Conservation (phyloP, 2,797 vertebrate species). For the Halcyon leucocephala region DNA sequence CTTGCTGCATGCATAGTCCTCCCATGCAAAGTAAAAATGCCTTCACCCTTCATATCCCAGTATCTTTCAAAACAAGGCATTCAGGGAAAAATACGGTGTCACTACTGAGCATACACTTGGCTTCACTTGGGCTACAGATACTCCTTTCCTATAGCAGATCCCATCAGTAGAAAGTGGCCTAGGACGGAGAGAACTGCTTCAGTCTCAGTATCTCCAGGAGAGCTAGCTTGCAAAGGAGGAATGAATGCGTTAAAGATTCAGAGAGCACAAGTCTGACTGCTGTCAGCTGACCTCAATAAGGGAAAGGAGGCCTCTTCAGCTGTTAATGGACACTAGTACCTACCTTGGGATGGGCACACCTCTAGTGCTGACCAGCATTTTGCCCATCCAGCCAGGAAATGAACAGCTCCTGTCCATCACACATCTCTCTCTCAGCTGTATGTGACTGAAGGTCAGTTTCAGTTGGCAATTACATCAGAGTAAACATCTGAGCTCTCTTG, state of each 20-base stretch:
- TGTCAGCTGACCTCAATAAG: background rate
- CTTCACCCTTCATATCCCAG: background rate
- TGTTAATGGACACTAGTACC: background rate
- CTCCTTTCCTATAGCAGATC: background rate
- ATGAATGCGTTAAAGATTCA: background rate
- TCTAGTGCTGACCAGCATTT: background rate
- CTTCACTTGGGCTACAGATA: background rate
- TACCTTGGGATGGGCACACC: background rate
- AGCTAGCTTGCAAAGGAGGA: background rate
- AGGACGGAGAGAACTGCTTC: background rate
- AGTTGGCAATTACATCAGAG: background rate
- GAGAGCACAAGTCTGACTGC: background rate
- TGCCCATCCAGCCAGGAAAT: background rate
- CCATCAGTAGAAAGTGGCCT: background rate
- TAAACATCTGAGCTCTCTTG: background rate
- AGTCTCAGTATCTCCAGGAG: background rate
- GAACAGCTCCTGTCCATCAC: background rate
- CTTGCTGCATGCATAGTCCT: background rate
- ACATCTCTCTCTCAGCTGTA: background rate
- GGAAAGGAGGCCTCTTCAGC: background rate
- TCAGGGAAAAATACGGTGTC: fast-evolving
- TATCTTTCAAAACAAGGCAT: background rate
- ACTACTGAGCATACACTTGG: background rate
- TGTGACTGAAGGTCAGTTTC: background rate
- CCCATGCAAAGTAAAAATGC: background rate